Base-by-base conservation (phyloP, 2,113 vertebrate genomes). In the Galemys pyrenaicus region DNA sequence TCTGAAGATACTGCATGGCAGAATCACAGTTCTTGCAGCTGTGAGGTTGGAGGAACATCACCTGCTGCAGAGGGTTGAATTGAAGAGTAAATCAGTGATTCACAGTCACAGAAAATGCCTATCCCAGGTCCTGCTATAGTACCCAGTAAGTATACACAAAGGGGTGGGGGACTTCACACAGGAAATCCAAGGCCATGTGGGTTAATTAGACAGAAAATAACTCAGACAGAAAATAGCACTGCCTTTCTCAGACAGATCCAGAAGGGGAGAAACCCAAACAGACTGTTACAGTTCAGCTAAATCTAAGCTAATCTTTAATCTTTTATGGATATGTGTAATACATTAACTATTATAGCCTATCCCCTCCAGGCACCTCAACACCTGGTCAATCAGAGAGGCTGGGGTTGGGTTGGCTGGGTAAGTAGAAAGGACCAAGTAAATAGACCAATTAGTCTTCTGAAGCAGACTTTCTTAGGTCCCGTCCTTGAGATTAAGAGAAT, bases 181-280 rank as follows among this genome's bases (percentile, higher is more conserved):
- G 96, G 91, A 96, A 94, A 96, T 79, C 32, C 13, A 35, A 91
- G 89, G 91, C 83, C 28, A 86, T 83, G 39, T 68, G 80, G 89
- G 96, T 95, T 96, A 96, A 97, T 96, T 94, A 96, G 96, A 89
- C n/a, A n/a, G n/a, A n/a, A n/a, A n/a, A n/a, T n/a, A n/a, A n/a
- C 44, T 94, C 93, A 94, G 91, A 93, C 67, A 91, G 77, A 96
- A 96, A 97, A 91, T 90, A 93, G 82, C 67, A 77, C 54, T 91
- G 77, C 83, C 65, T 94, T 96, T 65, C 75, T 93, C 86, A 95
- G 92, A 96, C 95, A 96, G 83, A 81, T 46, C 56, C 20, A 46
- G 56, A 82, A 91, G 82, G 80, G 41, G 56, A 90, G 65, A 95
- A 96, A 96, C 97, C 96, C 96, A 97, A 96, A 97, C 89, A 97